Evolutionary conservation across 1,140 invertebrate genomes (phyloP), one percentile per base, ranked within the genome.

Genomic region (Pseudomyrmex concolor): DNA sequence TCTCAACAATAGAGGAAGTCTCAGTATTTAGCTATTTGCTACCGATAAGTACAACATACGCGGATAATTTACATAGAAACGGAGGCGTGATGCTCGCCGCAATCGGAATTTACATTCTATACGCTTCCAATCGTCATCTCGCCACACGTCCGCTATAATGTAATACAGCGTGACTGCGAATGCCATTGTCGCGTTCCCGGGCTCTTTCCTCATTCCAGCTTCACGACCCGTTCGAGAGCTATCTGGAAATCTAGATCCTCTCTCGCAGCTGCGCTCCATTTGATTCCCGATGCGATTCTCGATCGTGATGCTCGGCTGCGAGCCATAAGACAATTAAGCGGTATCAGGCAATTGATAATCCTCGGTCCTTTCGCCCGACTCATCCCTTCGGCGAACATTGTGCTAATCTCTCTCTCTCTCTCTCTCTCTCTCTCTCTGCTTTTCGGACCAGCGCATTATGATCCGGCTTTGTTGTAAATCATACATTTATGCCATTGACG

Each of bases 271-370:
- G 78, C 77, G 86, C 86, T 84, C 86, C 55, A 76, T 50, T 85
- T 80, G 86, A 83, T 83, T 67, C 64, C 25, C 48, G 54, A 88
- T 84, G 86, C 55, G 78, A 89, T 86, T 86, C 84, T 67, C 59
- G 57, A 86, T 80, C 84, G 86, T 80, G 82, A 89, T 73, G 80
- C 63, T 72, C 80, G 77, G 63, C 88, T 73, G 25, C 73, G 55
- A 67, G 66, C 48, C 86, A 88, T 86, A 88, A 88, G 86, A 88
- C 84, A 89, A 89, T 89, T 89, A 89, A 84, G 54, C 48, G 62
- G 64, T 67, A 84, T 89, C 86, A 76, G 86, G 70, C 80, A 80
- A 88, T 89, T 80, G 73, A 70, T 50, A 70, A 68, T 45, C 43
- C 13, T 66, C 64, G 34, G 34, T 13, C 43, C 45, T 2, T 67